Base-by-base conservation (phyloP, 2,797 vertebrate genomes). In the Notamacropus eugenii region DNA sequence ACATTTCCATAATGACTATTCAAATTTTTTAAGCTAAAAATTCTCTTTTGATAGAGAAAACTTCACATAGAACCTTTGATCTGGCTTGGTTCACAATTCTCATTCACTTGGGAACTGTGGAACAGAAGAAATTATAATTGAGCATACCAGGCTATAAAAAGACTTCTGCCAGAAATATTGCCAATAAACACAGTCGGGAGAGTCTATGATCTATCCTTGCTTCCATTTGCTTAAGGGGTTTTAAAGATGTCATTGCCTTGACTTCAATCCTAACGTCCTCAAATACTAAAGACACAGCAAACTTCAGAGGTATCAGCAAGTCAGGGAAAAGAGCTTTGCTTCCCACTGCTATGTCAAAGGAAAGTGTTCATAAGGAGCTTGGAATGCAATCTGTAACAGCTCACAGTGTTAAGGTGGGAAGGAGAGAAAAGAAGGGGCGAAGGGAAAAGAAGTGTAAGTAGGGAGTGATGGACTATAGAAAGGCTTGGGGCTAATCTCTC, bases 401-500 rank as follows among this genome's bases (percentile, higher is more conserved):
- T 67, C 31, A 1, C 31, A n/a, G 16, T 34, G 59, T 2, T 24
- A 22, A 87, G 40, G 40, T 50, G 74, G 74, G 22, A 27, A 50
- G 40, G 40, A 82, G 74, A 82, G n/a, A 82, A 46, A 54, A 13
- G 2, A 2, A 58, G 82, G 62, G 87, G 92, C 31, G 22, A 40
- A 19, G n/a, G 16, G 19, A 40, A 74, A 91, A 34, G 31, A 34
- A 74, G 0, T 0, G 2, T 34, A 11, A 74, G 40, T 34, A 54
- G 24, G 9, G 0, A 5, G 50, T 4, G 54, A 34, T 3, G 0
- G 9, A 34, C 4, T 54, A 29, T 0, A 1, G 11, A 34, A 29
- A 24, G 12, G 31, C 50, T 31, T 29, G 11, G 55, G 46, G 14
- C 90, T 56, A 82, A 40, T 24, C 74, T 87, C 74, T 27, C 11